phyloP scores from a whole-genome alignment of 2,797 vertebrate species.

The Chaenodraco wilsoni region DNA sequence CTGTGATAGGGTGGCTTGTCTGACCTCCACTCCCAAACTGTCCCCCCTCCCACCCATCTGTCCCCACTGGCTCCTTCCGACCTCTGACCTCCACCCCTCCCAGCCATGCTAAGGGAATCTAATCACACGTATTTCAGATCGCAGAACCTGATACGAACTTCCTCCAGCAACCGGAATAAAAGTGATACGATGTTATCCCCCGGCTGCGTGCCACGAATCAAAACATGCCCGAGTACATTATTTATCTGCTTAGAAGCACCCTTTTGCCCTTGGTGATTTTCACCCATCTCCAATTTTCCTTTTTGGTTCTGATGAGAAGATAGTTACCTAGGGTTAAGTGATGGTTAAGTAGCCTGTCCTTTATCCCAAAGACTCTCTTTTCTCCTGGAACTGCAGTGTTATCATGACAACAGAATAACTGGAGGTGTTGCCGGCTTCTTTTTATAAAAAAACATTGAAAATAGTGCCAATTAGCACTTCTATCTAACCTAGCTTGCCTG shows the following conservation, averaged over 20 bases:
- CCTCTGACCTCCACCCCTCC: slow-evolving; percentile 59
- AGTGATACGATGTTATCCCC: slow-evolving; percentile 72
- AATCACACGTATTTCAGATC: slow-evolving; percentile 72
- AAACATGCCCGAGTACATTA: slow-evolving; percentile 72
- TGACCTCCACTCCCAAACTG: slow-evolving; percentile 39
- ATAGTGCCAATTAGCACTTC: slow-evolving; percentile 32
- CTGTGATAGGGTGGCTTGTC: slow-evolving; percentile 47
- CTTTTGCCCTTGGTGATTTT: slow-evolving; percentile 72
- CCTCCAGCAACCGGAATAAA: slow-evolving; percentile 70
- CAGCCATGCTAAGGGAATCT: slow-evolving; percentile 64
- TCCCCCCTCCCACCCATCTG: slow-evolving; percentile 16
- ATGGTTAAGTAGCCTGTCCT: slow-evolving; percentile 53
- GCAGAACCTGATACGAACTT: slow-evolving; percentile 68
- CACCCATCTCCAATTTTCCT: slow-evolving; percentile 67
- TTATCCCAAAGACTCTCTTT: slow-evolving; percentile 6
- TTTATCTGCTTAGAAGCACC: slow-evolving; percentile 75
- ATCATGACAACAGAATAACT: slow-evolving; percentile 8
- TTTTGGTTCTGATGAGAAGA: slow-evolving; percentile 62
- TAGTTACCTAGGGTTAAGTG: slow-evolving; percentile 70
- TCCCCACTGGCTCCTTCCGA: slow-evolving; percentile 27
- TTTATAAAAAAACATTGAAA: neutral
- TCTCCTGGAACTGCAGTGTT: slow-evolving; percentile 3
- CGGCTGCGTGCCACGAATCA: slow-evolving; percentile 59
- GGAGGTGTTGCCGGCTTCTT: slow-evolving; percentile 6
- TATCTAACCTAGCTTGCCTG: neutral